These are phyloP conservation scores for Cathartes aura DNA, from an alignment of 2,113 vertebrate species.

Conservation along the genomic window DNA sequence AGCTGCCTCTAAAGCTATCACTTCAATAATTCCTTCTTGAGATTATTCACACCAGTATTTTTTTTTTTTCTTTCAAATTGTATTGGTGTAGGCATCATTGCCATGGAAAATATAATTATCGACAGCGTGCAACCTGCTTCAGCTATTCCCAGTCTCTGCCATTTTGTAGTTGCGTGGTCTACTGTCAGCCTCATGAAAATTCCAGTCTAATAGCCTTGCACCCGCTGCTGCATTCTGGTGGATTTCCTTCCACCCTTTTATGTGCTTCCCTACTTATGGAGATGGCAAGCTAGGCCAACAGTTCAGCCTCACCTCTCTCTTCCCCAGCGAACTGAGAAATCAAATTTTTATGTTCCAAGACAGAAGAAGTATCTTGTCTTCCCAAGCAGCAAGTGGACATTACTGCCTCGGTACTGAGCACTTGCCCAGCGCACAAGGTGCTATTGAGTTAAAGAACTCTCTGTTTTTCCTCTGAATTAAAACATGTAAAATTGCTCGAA, in stretches of 20 bases:
- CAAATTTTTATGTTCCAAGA: constrained; percentile 4
- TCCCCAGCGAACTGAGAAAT: constrained; percentile 31
- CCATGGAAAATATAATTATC: constrained; percentile 42
- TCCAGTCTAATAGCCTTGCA: constrained; percentile 38
- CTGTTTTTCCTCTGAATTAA: not conserved
- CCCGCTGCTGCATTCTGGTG: constrained; percentile 58
- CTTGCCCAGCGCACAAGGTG: not conserved
- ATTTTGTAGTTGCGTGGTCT: constrained; percentile 56
- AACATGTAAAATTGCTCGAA: not conserved
- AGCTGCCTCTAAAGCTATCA: not conserved
- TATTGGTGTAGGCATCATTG: constrained; percentile 17
- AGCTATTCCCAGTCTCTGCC: constrained; percentile 21
- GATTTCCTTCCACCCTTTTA: constrained; percentile 53
- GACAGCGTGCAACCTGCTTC: constrained; percentile 29
- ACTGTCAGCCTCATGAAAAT: constrained; percentile 48
- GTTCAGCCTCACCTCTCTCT: constrained; percentile 6
- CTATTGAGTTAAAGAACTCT: not conserved
- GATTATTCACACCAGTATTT: not conserved
- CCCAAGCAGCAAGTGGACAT: not conserved
- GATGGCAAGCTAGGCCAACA: constrained; percentile 23
- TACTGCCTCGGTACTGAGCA: not conserved
- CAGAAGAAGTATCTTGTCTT: not conserved
- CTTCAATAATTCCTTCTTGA: constrained; percentile 34
- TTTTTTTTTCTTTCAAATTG: constrained; percentile 3
- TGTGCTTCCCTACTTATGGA: constrained; percentile 16